Evolutionary conservation across 2,113 vertebrate species (phyloP).

Genomic region (Entomyzon cyanotis): DNA sequence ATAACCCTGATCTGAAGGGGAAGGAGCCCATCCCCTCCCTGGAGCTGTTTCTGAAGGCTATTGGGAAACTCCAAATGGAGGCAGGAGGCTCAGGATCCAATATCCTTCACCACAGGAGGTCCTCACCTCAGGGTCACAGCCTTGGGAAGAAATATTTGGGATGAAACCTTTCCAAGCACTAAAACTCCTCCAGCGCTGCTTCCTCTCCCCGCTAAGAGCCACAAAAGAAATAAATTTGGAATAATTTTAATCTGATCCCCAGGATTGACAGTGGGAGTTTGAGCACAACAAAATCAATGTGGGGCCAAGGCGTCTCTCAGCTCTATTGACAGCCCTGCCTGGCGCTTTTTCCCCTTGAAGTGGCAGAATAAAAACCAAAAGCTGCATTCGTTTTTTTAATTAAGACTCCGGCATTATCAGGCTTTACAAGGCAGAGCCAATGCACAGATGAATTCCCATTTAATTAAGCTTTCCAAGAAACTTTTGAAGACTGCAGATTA

Average conservation of each 20-base stretch:
- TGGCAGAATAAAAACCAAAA: slow-evolving; percentile 63
- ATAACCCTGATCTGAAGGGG: not conserved
- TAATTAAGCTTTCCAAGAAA: slow-evolving; percentile 77
- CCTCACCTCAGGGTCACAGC: not conserved
- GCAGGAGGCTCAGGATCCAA: not conserved
- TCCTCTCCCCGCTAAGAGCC: not conserved
- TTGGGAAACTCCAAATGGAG: not conserved
- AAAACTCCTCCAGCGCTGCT: not conserved
- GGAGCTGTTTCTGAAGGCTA: not conserved
- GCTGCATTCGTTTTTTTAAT: slow-evolving; percentile 66
- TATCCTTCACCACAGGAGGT: accelerated
- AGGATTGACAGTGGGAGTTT: not conserved
- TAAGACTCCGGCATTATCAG: slow-evolving; percentile 68
- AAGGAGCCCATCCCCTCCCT: not conserved
- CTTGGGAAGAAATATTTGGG: not conserved
- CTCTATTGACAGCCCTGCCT: slow-evolving; percentile 20
- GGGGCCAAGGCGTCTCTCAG: not conserved
- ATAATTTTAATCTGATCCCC: not conserved
- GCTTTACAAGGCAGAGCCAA: slow-evolving; percentile 70
- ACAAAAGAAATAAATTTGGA: not conserved
- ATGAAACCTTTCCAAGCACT: not conserved
- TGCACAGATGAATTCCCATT: slow-evolving; percentile 71
- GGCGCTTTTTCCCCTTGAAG: slow-evolving; percentile 50
- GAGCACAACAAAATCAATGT: slow-evolving; percentile 37
- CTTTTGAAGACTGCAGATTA: slow-evolving; percentile 69